Base-by-base conservation (phyloP, 2,888 invertebrate species). In the Dascillus cervinus region DNA sequence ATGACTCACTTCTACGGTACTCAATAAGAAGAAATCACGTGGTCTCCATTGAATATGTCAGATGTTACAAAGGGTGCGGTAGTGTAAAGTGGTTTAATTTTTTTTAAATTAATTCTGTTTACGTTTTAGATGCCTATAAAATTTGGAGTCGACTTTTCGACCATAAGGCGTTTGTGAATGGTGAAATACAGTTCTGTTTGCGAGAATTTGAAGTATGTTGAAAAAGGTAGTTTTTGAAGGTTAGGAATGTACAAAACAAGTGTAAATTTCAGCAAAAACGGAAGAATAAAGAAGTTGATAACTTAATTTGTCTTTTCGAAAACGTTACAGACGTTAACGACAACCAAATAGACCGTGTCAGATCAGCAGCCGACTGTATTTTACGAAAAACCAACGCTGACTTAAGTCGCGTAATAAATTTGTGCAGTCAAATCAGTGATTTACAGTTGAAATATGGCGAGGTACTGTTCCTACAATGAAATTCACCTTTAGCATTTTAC, bases 111-210 rank as follows among this genome's bases (percentile, higher is more conserved):
- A n/a, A n/a, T n/a, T n/a, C n/a, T n/a, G n/a, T n/a, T n/a, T n/a
- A n/a, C n/a, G n/a, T n/a, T n/a, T n/a, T n/a, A n/a, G n/a, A n/a
- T n/a, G n/a, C n/a, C n/a, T n/a, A n/a, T n/a, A n/a, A n/a, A n/a
- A 79, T 89, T 60, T 88, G 88, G 79, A 75, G 77, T 51, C 73
- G 90, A 56, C 68, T 91, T 36, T 86, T 91, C 66, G 88, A 91
- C 64, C 91, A 91, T 56, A 77, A 82, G 42, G 84, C 86, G 17
- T 87, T 90, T 60, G 62, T 90, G 36, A 83, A 79, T 65, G 88
- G 89, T 32, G 91, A 91, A 75, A 81, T 90, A 44, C 81, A 80
- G 47, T 81, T 77, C 61, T 82, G 86, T 66, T 62, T 89, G 3
- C 79, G 79, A 46, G 88, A 90, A 61, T 90, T 90, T 66, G 89